Evolutionary conservation across 2,113 vertebrate species (phyloP).

Genomic region (Tachysurus fulvidraco): DNA sequence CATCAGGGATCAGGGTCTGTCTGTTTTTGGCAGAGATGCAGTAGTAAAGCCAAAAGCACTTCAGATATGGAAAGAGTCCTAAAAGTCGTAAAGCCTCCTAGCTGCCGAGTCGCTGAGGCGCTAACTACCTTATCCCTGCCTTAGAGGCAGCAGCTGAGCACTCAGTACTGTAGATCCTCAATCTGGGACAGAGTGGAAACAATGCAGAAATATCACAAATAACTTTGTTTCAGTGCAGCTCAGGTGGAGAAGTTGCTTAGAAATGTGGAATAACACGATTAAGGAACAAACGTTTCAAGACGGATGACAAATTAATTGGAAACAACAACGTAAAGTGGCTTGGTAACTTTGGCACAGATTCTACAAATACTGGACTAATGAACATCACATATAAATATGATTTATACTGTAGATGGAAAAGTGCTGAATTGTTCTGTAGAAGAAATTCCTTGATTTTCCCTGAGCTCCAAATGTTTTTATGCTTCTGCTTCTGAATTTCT

Average conservation of each 20-base stretch:
- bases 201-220: constrained; percentile 5
- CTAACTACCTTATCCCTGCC: constrained; percentile 10
- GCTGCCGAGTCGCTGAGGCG: background rate
- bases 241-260: background rate
- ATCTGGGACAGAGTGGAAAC: constrained; percentile 8
- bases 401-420: too few species aligned
- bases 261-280: background rate
- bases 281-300: background rate
- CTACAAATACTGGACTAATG: background rate
- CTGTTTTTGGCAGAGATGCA: constrained; percentile 28
- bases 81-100: constrained; percentile 22
- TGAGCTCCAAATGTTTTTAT: too few species aligned
- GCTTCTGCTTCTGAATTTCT: too few species aligned
- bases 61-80: constrained; percentile 19
- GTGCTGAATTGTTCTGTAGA: too few species aligned
- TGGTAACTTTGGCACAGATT: background rate
- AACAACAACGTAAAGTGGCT: background rate
- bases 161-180: constrained; percentile 21
- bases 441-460: too few species aligned
- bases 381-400: background rate
- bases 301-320: background rate
- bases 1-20: constrained; percentile 16
- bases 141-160: constrained; percentile 15
- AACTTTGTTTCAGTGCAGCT: background rate
- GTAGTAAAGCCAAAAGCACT: constrained; percentile 26